phyloP scores from a whole-genome alignment of 2,797 vertebrate genomes.

The Staurois parvus region DNA sequence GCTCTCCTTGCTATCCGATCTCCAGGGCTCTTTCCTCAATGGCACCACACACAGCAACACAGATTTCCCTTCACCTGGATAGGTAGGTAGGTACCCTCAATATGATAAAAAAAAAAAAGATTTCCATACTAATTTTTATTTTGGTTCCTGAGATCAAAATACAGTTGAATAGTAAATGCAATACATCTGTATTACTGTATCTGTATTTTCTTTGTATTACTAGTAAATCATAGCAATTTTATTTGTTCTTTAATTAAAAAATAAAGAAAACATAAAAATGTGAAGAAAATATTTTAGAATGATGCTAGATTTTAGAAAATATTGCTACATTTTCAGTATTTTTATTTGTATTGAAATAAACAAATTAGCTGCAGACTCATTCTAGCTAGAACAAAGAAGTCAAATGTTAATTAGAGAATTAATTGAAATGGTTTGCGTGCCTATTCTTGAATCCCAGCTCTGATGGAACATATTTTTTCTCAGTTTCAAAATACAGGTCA shows the following conservation, averaged over 20 bases:
- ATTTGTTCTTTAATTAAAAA: neutral
- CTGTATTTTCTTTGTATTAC: neutral
- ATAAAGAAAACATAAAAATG: neutral
- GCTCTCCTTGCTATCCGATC: too few relatives aligned
- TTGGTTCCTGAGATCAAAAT: too few relatives aligned
- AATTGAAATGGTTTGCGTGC: conserved; percentile 55
- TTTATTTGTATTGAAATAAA: conserved; percentile 29
- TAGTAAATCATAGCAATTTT: neutral
- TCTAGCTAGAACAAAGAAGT: conserved; percentile 54
- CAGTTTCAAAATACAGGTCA: conserved; percentile 49
- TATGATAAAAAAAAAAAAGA: too few relatives aligned
- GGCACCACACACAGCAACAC: too few relatives aligned
- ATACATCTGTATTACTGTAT: neutral
- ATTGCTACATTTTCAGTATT: conserved; percentile 23
- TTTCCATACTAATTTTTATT: too few relatives aligned
- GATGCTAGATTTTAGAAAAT: conserved; percentile 1
- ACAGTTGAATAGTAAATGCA: too few relatives aligned
- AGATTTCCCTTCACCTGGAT: too few relatives aligned
- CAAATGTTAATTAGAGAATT: conserved; percentile 61
- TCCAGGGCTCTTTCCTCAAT: too few relatives aligned
- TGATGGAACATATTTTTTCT: conserved; percentile 26
- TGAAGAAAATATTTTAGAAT: neutral
- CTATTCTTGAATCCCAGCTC: conserved; percentile 19
- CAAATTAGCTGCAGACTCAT: conserved; percentile 37
- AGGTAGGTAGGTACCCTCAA: too few relatives aligned